Base-by-base conservation (phyloP, 1,140 invertebrate species). In the Contarinia nasturtii region DNA sequence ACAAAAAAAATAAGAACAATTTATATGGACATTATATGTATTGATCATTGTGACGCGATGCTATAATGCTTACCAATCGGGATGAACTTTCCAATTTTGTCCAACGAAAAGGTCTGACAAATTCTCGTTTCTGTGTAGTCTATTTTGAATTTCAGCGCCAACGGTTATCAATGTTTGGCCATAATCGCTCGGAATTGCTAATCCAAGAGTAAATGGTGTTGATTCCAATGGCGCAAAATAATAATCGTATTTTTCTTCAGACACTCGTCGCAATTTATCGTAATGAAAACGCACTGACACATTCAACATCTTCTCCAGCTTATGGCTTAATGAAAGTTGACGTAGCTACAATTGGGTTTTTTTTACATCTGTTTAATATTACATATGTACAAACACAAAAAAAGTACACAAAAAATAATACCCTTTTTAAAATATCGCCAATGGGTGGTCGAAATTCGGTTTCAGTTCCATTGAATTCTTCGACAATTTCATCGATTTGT, bases 41-140 rank as follows among this genome's bases (percentile, higher is more conserved):
- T 50, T 33, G 15, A 33, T 44, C 27, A 48, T 41, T 5, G 15
- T 15, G 15, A 7, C 12, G 3, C 38, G 11, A 4, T 5, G 15
- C 12, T 7, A 44, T 14, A 54, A 27, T 3, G 27, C 27, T 64
- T 64, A 82, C 86, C 88, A 93, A 53, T 86, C 77, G 0, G 86
- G 86, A 69, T 93, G 86, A 15, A 93, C 71, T 57, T 78, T 79
- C 80, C 86, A 93, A 57, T 81, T 79, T 20, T 72, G 67, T 3
- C 77, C 77, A 43, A 68, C 61, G 48, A 80, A 79, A 52, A 76
- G 82, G 15, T 75, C 71, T 1, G 74, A 73, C 34, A 82, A 72
- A 54, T 78, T 75, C n/a, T 77, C 67, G 11, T 75, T 75, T 47
- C 71, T 70, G 48, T 77, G 70, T 37, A 69, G 70, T 52, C 77